Base-by-base conservation (phyloP, 2,888 invertebrate species). In the Lochmaea crataegi region DNA sequence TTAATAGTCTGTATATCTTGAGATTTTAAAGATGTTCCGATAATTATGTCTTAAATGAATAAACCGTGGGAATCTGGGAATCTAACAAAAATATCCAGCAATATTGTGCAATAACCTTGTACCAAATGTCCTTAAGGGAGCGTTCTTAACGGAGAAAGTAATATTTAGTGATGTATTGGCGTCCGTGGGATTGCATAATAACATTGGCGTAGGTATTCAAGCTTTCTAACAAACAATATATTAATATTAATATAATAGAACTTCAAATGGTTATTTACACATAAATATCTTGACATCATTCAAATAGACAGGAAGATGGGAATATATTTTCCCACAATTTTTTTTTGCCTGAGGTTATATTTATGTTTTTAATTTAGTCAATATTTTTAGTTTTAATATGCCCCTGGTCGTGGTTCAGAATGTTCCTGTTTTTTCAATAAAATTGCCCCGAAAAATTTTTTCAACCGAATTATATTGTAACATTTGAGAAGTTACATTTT, bases 71-170 rank as follows among this genome's bases (percentile, higher is more conserved):
- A 58, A 58, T 2, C 26, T 9, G 58, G 26, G 58, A 32, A 58
- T 58, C 14, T 58, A n/a, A 12, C 9, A 58, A 58, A 58, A 58
- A 58, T 16, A 11, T 26, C 58, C 58, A 32, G 32, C 26, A 2
- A 14, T n/a, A n/a, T n/a, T n/a, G 69, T 53, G 56, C 56, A 63
- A 69, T 63, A 63, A 63, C 69, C 69, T 61, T 63, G 63, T 53
- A 16, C 53, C 63, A 63, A 69, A 69, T 69, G 63, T 69, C 69
- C 69, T 69, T 69, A 69, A 69, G 69, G 69, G 69, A 69, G 69
- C 69, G 69, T 69, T 69, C 69, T 69, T n/a, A 63, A 51, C 14
- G 56, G 69, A 69, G 69, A 69, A 69, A 69, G 69, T 69, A 38
- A 63, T 42, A 61, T 69, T 63, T 69, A 69, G 63, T 69, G 69